Base-by-base conservation (phyloP, 2,113 vertebrate genomes). In the Cephalopholis sonnerati region DNA sequence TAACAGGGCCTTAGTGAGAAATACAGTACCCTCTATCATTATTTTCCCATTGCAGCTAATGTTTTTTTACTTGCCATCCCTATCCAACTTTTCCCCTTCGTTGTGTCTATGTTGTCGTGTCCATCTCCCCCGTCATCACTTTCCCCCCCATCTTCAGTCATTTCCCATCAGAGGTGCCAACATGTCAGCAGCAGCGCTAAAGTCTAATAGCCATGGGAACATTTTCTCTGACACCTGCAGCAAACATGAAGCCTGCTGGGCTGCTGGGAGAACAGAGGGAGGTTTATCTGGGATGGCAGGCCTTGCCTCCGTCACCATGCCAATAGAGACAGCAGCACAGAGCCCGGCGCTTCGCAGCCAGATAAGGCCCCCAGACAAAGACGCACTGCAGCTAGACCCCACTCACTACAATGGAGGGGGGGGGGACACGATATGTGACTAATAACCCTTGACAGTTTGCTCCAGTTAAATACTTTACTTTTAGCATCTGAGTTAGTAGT, bases 281-380 rank as follows among this genome's bases (percentile, higher is more conserved):
- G 89, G 91, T 94, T 95, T 95, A 94, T 95, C 93, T 94, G 78
- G 83, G 90, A 89, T 94, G 91, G 91, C 94, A 94, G 91, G 89
- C 92, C 85, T 89, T 51, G 81, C 79, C 81, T 94, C 87, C 88
- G 91, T 93, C 92, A 91, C 88, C 85, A 67, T 92, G 92, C 91
- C 92, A 93, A 81, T 88, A 89, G 81, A 93, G 91, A 91, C 87
- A 46, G 86, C 73, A 79, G 87, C 84, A 81, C 77, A 81, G 76
- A 79, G 85, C 63, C 63, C 13, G 54, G 87, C 69, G 72, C 77
- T 87, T 84, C 82, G 62, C 76, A 80, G 87, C 82, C 82, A 85
- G 91, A 94, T 94, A 94, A 95, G 82, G 65, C 90, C 87, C 76
- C 81, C 51, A 82, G 93, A 90, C 83, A 93, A 87, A 90, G 85